Base-by-base conservation (phyloP, 2,113 vertebrate genomes). In the Hiodon tergisus region DNA sequence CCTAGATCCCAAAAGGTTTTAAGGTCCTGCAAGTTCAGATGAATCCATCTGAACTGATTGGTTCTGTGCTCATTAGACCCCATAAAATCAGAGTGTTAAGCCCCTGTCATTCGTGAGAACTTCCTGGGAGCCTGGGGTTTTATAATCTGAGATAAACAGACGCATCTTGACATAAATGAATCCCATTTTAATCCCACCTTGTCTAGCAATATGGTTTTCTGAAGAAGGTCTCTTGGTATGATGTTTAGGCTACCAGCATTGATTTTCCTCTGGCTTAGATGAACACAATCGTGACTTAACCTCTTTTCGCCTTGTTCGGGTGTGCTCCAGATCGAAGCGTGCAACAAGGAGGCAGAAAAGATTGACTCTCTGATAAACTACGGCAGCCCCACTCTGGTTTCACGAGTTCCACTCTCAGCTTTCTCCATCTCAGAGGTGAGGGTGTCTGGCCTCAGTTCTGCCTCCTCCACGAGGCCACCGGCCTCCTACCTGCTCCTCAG, bases 321-420 rank as follows among this genome's bases (percentile, higher is more conserved):
- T 50, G 66, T 59, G 13, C 55, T 50, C 6, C 87, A 99, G 97
- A 92, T 99, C 46, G 95, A 98, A 85, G 97, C 96, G 72, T 98
- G 97, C 91, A 95, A 94, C 81, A 99, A 95, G 83, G 97, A 99
- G 85, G 95, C 97, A 0, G 95, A 99, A 83, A 99, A 99, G 90
- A 98, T 98, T 0, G 95, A 98, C 69, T 94, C 96, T 0, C 92
- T 99, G 79, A 98, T 99, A 78, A 98, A 98, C 83, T 96, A 94
- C 0, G 94, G 93, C 85, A 98, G 96, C 72, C 97, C 97, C 10
- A 94, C 95, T 0, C 84, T 99, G 81, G 90, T 93, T 0, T 95
- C 97, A 13, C 95, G 98, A 0, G 93, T 98, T 3, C 96, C 97
- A 0, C 90, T 98, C 6, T 97, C 96, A 0, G 95, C 96, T 74